Percentiles rank a stretch among this genome's conserved stretches.
Evolutionary conservation across 2,888 invertebrate species (phyloP).

Genomic region (Caradrina clavipalpis): DNA sequence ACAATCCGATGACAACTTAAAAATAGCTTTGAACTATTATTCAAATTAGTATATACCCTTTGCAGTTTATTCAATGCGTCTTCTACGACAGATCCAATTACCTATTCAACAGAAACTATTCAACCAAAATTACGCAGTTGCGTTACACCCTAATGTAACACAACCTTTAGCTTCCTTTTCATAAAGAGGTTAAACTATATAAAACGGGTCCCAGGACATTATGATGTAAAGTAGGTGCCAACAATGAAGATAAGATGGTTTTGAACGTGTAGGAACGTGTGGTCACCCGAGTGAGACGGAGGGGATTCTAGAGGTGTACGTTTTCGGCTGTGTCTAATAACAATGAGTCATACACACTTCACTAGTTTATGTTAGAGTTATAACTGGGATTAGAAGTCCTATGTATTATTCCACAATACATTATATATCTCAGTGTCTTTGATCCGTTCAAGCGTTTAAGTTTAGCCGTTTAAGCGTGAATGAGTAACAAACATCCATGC

Average conservation of each 20-base stretch:
- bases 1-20: not conserved
- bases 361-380: too few relatives aligned
- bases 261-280: constrained; percentile 79
- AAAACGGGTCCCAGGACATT: constrained; percentile 69
- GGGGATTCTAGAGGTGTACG: constrained; percentile 13
- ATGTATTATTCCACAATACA: too few relatives aligned
- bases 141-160: constrained; percentile 41
- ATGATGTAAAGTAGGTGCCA: constrained; percentile 78
- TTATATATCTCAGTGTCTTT: too few relatives aligned
- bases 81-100: constrained; percentile 27
- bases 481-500: too few relatives aligned
- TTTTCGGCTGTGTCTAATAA: constrained; percentile 5
- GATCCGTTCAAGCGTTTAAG: too few relatives aligned
- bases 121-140: constrained; percentile 9
- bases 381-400: too few relatives aligned
- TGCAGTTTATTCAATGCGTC: not conserved
- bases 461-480: too few relatives aligned
- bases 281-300: constrained; percentile 49
- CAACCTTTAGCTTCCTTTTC: constrained; percentile 54
- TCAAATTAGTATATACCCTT: not conserved
- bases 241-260: constrained; percentile 69
- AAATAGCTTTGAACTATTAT: not conserved
- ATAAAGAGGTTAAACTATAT: constrained; percentile 60
- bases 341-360: constrained; percentile 24
- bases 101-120: constrained; percentile 9